Evolutionary conservation across 2,888 invertebrate species (phyloP).

Genomic region (Eupithecia exiguata): DNA sequence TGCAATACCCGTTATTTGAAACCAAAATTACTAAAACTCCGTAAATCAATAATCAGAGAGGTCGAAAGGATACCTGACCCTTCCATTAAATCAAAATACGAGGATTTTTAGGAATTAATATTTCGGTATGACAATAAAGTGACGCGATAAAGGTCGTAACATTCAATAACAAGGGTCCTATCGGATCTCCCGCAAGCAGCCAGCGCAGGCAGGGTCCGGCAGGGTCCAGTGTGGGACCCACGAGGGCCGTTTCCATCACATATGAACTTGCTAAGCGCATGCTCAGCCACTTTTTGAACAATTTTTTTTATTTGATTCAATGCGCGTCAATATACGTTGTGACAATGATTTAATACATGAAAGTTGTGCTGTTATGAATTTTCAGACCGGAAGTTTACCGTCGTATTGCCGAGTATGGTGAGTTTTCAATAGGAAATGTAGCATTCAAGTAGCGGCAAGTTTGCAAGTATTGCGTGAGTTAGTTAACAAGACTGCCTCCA

Average conservation of each 20-base stretch:
- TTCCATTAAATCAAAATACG: background rate
- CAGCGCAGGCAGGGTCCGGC: background rate
- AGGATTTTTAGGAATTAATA: background rate
- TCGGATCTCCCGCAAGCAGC: constrained; percentile 14
- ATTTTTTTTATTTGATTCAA: background rate
- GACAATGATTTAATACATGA: background rate
- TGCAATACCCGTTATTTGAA: background rate
- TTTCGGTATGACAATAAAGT: constrained; percentile 1
- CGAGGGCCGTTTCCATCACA: background rate
- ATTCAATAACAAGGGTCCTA: constrained; percentile 25
- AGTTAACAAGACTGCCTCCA: background rate
- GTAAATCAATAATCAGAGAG: background rate
- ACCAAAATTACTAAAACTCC: background rate
- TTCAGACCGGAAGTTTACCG: background rate
- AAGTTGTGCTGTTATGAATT: background rate
- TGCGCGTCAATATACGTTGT: background rate
- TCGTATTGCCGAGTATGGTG: background rate
- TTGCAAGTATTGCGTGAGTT: background rate
- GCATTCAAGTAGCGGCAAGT: background rate
- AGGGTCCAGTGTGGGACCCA: background rate
- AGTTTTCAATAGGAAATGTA: background rate
- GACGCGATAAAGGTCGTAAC: constrained; percentile 14
- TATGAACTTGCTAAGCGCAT: too few species aligned
- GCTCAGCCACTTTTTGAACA: background rate
- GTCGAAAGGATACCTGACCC: background rate